A percentile compares a stretch with the other conserved stretches of the same genome.
Conservation (phyloP, 2,113 vertebrate species). For the Lathamus discolor region DNA sequence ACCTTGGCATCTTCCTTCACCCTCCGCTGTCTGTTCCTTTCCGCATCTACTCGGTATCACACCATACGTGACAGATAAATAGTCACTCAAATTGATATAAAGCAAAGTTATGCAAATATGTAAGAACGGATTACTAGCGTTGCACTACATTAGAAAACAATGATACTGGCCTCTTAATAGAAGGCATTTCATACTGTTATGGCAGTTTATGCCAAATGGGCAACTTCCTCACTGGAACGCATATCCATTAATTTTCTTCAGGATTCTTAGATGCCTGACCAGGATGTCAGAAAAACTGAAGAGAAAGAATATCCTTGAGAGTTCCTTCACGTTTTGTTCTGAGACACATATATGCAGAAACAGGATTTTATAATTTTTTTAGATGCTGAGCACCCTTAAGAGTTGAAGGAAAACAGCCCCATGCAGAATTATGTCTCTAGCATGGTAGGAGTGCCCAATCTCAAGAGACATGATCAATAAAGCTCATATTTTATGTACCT, state of each 20-base stretch:
- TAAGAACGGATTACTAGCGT: background rate
- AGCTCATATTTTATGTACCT: slow-evolving; percentile 53
- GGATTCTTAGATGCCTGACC: background rate
- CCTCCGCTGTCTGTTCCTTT: background rate
- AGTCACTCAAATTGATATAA: slow-evolving; percentile 4
- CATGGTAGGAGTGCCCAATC: background rate
- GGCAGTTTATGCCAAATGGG: background rate
- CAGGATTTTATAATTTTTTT: background rate
- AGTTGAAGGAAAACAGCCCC: background rate
- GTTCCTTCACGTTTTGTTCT: background rate
- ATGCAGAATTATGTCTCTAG: background rate
- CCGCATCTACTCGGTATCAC: slow-evolving; percentile 1
- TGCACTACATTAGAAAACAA: slow-evolving; percentile 2
- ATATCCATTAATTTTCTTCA: background rate
- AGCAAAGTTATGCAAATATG: slow-evolving; percentile 42
- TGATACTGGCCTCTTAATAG: background rate
- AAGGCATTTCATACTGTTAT: background rate
- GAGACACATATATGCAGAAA: background rate
- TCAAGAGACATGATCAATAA: slow-evolving; percentile 38
- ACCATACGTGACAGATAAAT: background rate
- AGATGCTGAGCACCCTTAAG: background rate
- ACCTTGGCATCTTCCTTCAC: slow-evolving; percentile 51
- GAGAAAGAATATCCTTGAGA: background rate
- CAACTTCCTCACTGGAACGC: background rate
- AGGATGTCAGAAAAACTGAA: background rate